Evolutionary conservation across 2,113 vertebrate species (phyloP).

Genomic region (Rattus rattus): DNA sequence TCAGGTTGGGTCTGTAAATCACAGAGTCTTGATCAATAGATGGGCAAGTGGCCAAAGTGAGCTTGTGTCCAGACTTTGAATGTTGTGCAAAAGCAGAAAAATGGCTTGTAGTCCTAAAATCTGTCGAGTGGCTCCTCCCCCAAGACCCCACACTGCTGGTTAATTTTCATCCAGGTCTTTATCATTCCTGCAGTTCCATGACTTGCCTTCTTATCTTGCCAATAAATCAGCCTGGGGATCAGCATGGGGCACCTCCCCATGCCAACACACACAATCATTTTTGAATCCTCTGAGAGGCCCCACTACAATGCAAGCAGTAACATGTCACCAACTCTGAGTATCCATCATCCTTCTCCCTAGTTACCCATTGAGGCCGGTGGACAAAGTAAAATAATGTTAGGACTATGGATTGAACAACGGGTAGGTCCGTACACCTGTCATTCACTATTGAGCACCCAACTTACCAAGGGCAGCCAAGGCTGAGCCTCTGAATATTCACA

Average conservation of each 20-base stretch:
- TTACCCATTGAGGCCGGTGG: not conserved
- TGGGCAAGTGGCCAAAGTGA: not conserved
- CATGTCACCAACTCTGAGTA: not conserved
- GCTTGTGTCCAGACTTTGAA: not conserved
- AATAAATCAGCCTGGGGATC: not conserved
- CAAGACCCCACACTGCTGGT: not conserved
- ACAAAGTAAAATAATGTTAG: not conserved
- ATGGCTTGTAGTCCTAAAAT: not conserved
- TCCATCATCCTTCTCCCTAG: not conserved
- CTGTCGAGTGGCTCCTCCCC: not conserved
- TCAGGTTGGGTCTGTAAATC: not conserved
- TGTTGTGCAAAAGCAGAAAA: constrained; percentile 24
- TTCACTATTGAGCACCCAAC: not conserved
- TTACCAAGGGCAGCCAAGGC: not conserved
- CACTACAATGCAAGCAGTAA: not conserved
- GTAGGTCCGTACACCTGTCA: not conserved
- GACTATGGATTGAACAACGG: not conserved
- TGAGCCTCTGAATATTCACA: not conserved
- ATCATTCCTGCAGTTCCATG: not conserved
- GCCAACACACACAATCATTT: not conserved
- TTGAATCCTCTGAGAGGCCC: not conserved
- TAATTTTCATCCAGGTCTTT: not conserved
- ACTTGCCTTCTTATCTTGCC: not conserved
- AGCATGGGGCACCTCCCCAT: not conserved
- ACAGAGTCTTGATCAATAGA: not conserved